phyloP scores from a whole-genome alignment of 2,888 invertebrate genomes.

The Ischnus inquisitorius region DNA sequence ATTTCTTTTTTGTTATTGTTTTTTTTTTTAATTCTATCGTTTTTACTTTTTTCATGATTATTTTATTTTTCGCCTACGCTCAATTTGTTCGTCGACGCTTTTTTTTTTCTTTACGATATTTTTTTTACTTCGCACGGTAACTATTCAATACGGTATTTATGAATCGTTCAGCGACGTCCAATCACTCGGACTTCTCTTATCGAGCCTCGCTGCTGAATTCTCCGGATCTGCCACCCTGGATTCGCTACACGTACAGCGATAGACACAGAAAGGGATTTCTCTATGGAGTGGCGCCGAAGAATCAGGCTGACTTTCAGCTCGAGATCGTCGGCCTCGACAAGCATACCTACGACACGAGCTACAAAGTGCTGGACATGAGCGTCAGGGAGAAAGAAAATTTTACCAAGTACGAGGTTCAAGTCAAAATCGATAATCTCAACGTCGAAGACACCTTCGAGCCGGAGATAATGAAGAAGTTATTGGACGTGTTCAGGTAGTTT shows the following conservation, averaged over 20 bases:
- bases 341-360: constrained; percentile 91
- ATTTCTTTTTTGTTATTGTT: no score
- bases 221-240: constrained; percentile 95
- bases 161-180: constrained; percentile 83
- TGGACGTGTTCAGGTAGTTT: constrained; percentile 89
- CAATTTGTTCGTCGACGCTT: no score
- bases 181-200: constrained; percentile 89
- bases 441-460: constrained; percentile 94
- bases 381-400: constrained; percentile 89
- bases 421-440: constrained; percentile 96
- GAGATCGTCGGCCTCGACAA: constrained; percentile 93
- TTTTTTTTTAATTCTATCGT: no score
- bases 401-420: constrained; percentile 92
- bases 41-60: no score
- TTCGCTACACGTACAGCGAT: constrained; percentile 93
- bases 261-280: constrained; percentile 92
- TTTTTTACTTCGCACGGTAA: background rate
- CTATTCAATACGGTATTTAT: background rate
- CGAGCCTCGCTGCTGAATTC: constrained; percentile 91
- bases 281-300: constrained; percentile 93
- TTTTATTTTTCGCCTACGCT: no score
- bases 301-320: constrained; percentile 87
- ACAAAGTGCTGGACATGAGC: constrained; percentile 88
- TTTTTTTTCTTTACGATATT: background rate
- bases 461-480: constrained; percentile 90